Base-by-base conservation (phyloP, 2,113 vertebrate species). In the Dissostichus mawsoni region DNA sequence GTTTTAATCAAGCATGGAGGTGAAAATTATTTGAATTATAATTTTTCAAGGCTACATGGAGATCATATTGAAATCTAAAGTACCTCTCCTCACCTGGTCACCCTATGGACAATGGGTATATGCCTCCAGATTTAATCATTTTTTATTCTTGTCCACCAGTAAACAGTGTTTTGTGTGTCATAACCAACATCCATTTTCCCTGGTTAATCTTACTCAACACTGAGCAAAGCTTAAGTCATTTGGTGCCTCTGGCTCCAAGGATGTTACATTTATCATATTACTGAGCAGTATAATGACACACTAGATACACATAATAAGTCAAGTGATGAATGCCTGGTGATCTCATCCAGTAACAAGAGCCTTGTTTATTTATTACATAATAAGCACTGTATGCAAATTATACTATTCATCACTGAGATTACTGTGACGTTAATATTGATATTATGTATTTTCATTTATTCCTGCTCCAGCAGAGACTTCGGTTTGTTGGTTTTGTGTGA, bases 281-380 rank as follows among this genome's bases (percentile, higher is more conserved):
- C 48, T 74, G 57, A 89, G 62, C 3, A 48, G 23, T 59, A 62
- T 73, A 57, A 83, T 73, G 71, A 75, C 78, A 81, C 55, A 72
- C 23, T 63, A 73, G 58, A 70, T 74, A 50, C 45, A 59, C 67
- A 83, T 74, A 77, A 86, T 78, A 74, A 76, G 71, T 73, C 36
- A 66, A 67, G 17, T 79, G 79, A 82, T 87, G 52, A 71, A 79
- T 79, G 67, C 23, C 53, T 69, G 47, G 57, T 84, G 23, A 86
- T 77, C 69, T 86, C 76, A 82, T 69, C 75, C 81, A 69, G 66
- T 55, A 52, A 5, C 0, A 3, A 23, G 16, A 47, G 62, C 69
- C 57, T 72, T 71, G 69, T 80, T 86, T 86, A 78, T 88, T 87
- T 52, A 81, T 87, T 50, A 44, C 70, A 77, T 84, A 71, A 82